Evolutionary conservation across 2,888 invertebrate genomes (phyloP).

Genomic region (Chymomyza fuscimana): DNA sequence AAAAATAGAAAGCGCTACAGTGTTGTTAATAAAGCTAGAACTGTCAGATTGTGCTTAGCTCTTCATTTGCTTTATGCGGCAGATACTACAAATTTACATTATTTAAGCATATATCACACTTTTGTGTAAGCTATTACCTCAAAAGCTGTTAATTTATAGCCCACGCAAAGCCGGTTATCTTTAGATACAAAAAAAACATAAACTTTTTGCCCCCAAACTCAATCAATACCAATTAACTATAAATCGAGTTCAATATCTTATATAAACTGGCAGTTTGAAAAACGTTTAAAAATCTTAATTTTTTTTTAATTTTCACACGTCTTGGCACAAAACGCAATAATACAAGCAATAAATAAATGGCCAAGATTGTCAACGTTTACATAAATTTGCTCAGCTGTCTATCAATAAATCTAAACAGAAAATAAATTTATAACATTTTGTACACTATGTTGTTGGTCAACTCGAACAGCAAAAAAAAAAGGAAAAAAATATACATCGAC

Average conservation of each 20-base stretch:
- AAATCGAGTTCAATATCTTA: background rate
- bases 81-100: too few species aligned
- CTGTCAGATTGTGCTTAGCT: too few species aligned
- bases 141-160: background rate
- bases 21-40: too few species aligned
- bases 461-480: background rate
- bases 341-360: slow-evolving; percentile 25
- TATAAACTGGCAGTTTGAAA: too few species aligned
- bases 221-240: background rate
- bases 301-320: background rate
- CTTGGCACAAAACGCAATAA: background rate
- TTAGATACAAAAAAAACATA: too few species aligned
- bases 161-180: too few species aligned
- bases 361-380: slow-evolving; percentile 47
- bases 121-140: background rate
- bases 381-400: slow-evolving; percentile 58
- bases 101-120: background rate
- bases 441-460: background rate
- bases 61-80: too few species aligned
- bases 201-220: background rate
- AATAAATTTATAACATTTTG: slow-evolving; percentile 46
- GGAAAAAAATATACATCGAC: background rate
- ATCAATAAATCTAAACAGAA: slow-evolving; percentile 62
- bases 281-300: background rate
- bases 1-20: background rate